phyloP scores from a whole-genome alignment of 2,888 invertebrate genomes.

The Phymatocera aterrima region DNA sequence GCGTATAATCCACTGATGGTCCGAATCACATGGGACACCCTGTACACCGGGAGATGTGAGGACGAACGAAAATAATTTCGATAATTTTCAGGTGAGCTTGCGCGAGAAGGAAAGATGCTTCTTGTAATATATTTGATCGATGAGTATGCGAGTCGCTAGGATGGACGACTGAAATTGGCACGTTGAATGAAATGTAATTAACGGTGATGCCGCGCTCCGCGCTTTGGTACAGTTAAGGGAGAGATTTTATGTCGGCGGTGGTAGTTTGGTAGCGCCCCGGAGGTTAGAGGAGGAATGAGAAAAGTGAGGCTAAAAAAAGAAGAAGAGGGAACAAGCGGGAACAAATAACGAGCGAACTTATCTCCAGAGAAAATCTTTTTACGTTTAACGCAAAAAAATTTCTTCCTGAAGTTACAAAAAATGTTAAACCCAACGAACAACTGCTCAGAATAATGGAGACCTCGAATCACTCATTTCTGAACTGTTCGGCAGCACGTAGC shows the following conservation, averaged over 20 bases:
- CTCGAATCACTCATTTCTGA: no score
- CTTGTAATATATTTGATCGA: slow-evolving; percentile 22
- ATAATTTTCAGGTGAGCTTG: neutral
- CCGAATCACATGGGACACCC: neutral
- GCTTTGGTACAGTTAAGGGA: neutral
- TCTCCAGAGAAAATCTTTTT: neutral
- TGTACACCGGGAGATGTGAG: neutral
- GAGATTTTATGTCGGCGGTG: neutral
- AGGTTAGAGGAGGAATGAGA: neutral
- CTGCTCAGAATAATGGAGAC: no score
- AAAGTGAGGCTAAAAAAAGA: neutral
- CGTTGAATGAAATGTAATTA: slow-evolving; percentile 19
- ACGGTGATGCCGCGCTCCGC: neutral
- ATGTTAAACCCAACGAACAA: neutral
- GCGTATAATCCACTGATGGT: no score
- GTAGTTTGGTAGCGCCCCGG: neutral
- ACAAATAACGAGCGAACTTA: neutral
- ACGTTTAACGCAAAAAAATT: neutral
- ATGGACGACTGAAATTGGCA: neutral
- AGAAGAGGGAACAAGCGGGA: neutral
- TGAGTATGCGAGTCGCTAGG: neutral
- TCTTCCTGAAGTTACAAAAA: neutral
- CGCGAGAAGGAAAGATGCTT: neutral
- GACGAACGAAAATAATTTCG: neutral
- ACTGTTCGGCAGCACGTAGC: no score